Base-by-base conservation (phyloP, 2,888 invertebrate genomes). In the Sepiola atlantica region DNA sequence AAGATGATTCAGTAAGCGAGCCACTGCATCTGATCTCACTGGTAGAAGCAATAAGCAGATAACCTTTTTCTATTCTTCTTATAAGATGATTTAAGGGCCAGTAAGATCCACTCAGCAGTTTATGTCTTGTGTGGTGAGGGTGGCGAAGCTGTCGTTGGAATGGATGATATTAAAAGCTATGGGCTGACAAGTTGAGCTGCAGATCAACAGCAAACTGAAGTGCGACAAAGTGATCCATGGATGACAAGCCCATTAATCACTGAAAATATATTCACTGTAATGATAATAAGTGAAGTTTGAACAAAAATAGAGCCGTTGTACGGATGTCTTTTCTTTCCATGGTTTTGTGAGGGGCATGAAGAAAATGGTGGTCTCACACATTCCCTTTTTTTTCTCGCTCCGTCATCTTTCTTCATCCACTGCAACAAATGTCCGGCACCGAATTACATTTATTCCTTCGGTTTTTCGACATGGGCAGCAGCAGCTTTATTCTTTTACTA, bases 141-240 rank as follows among this genome's bases (percentile, higher is more conserved):
- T 2, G 45, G 45, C 4, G 45, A 45, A 8, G 45, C 45, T 8
- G 45, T 45, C 45, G 77, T 77, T 77, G n/a, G 77, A 77, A 77
- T 77, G 77, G 77, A 77, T 77, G 77, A 77, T 77, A 32, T 77
- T 77, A 77, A 32, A 77, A 77, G 77, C 77, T 77, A 77, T 77
- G n/a, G 77, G 77, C 77, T 77, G 77, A 77, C 77, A 77, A 77
- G 77, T 18, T 77, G n/a, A 77, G 32, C 4, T n/a, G 77, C 77
- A 77, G 77, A n/a, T 77, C 77, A 77, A 77, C 77, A 77, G 32
- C n/a, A 77, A 77, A 77, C 16, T 77, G 77, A 77, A 77, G n/a
- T 77, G 77, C 77, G 16, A n/a, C 77, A 77, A 77, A 77, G n/a
- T 77, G 77, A 77, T 77, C 77, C 77, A 77, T 77, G n/a, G 77